Percentiles rank a stretch among this genome's conserved stretches.
phyloP scores from a whole-genome alignment of 2,888 invertebrate species.

The Tuberolachnus salignus region DNA sequence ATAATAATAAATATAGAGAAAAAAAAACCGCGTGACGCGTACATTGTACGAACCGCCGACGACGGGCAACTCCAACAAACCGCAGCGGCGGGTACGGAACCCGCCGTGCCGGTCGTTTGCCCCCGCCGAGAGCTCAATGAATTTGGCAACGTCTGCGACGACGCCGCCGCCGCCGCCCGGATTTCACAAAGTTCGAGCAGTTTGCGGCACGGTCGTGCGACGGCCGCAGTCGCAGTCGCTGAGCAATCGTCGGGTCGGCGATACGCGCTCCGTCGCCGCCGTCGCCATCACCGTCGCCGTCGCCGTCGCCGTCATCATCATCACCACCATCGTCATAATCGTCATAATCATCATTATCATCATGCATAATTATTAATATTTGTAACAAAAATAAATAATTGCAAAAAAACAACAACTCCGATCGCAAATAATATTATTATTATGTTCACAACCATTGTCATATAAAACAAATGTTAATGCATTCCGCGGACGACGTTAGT shows the following conservation, averaged over 20 bases:
- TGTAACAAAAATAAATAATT: too few relatives aligned
- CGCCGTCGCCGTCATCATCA: not conserved
- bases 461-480: too few relatives aligned
- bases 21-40: too few relatives aligned
- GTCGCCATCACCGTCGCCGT: not conserved
- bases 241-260: not conserved
- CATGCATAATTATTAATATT: too few relatives aligned
- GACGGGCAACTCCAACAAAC: slow-evolving; percentile 41
- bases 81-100: slow-evolving; percentile 44
- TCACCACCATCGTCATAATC: too few relatives aligned
- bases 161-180: slow-evolving; percentile 19
- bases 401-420: too few relatives aligned
- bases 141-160: slow-evolving; percentile 41
- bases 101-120: slow-evolving; percentile 22
- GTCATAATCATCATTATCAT: too few relatives aligned
- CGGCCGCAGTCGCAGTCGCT: slow-evolving; percentile 13
- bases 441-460: not conserved
- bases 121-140: slow-evolving; percentile 33
- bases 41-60: not conserved
- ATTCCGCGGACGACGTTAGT: too few relatives aligned
- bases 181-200: not conserved
- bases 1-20: too few relatives aligned
- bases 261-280: not conserved
- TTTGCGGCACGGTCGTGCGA: not conserved
- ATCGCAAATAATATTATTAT: not conserved